phyloP scores from a whole-genome alignment of 2,113 vertebrate species.

The Stictonetta naevosa region DNA sequence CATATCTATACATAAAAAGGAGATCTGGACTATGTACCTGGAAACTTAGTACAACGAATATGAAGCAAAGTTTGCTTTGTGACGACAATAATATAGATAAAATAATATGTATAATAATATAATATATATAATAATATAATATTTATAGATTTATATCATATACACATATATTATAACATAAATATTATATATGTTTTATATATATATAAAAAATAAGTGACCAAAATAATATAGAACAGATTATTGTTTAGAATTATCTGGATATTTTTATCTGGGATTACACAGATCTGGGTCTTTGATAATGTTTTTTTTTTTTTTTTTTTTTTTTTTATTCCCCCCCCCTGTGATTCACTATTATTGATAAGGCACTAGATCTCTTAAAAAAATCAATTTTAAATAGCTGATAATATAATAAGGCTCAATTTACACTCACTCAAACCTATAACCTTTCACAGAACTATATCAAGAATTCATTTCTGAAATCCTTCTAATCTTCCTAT shows the following conservation, averaged over 20 bases:
- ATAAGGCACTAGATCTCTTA: fast-evolving
- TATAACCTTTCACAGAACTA: neutral
- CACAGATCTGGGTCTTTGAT: neutral
- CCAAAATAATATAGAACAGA: neutral
- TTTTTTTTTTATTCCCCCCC: too few relatives aligned
- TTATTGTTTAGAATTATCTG: neutral
- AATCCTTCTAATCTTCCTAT: neutral
- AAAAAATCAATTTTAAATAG: neutral
- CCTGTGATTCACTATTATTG: fast-evolving
- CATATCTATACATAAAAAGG: neutral
- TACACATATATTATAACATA: too few relatives aligned
- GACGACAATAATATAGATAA: too few relatives aligned
- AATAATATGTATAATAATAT: too few relatives aligned
- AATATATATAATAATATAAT: too few relatives aligned
- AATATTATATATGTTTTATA: too few relatives aligned
- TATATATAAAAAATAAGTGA: too few relatives aligned
- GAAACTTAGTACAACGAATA: neutral
- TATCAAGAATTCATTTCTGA: neutral
- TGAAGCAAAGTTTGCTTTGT: neutral
- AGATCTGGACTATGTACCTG: neutral
- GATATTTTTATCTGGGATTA: neutral
- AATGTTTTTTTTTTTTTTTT: neutral
- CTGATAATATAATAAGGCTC: neutral
- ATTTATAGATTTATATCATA: too few relatives aligned
- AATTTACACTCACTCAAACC: neutral